A percentile compares a stretch with the other conserved stretches of the same genome.
phyloP scores from a whole-genome alignment of 1,140 invertebrate genomes.

The Drosophila obscura region DNA sequence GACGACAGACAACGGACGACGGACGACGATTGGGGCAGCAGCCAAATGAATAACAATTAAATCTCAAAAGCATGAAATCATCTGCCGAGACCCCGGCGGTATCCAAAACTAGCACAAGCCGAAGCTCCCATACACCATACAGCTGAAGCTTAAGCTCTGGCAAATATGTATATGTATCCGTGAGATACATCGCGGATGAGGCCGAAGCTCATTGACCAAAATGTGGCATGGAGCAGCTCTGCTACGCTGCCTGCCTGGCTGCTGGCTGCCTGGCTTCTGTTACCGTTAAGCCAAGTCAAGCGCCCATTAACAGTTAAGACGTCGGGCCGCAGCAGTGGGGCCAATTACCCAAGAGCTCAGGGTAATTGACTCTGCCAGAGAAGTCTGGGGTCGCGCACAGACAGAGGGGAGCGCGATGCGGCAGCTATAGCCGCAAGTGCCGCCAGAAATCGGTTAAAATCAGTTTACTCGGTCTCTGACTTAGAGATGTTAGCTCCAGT shows the following conservation, averaged over 20 bases:
- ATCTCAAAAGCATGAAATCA: conserved; percentile 81
- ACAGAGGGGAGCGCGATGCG: not conserved
- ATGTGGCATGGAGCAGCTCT: conserved; percentile 26
- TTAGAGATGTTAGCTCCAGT: conserved; percentile 2
- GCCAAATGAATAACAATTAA: conserved; percentile 79
- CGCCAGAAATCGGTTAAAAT: conserved; percentile 58
- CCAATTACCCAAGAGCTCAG: conserved; percentile 70
- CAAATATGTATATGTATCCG: conserved; percentile 53
- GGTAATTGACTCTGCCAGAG: conserved; percentile 60
- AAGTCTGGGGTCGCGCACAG: not conserved
- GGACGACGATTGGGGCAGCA: not conserved
- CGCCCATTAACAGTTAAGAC: conserved; percentile 78
- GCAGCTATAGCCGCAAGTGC: conserved; percentile 49
- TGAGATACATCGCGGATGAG: conserved; percentile 50
- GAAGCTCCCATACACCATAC: too few species aligned
- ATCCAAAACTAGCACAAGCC: conserved; percentile 37
- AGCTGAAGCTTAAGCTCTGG: conserved; percentile 32
- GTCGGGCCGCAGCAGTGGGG: conserved; percentile 42
- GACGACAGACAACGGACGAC: conserved; percentile 29
- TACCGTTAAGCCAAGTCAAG: conserved; percentile 75
- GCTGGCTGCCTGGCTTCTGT: conserved; percentile 45
- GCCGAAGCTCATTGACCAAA: conserved; percentile 78
- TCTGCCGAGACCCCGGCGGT: conserved; percentile 56
- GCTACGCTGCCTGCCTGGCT: conserved; percentile 5
- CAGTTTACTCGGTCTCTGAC: conserved; percentile 32